Base-by-base conservation (phyloP, 2,888 invertebrate species). In the Apodemia zela region DNA sequence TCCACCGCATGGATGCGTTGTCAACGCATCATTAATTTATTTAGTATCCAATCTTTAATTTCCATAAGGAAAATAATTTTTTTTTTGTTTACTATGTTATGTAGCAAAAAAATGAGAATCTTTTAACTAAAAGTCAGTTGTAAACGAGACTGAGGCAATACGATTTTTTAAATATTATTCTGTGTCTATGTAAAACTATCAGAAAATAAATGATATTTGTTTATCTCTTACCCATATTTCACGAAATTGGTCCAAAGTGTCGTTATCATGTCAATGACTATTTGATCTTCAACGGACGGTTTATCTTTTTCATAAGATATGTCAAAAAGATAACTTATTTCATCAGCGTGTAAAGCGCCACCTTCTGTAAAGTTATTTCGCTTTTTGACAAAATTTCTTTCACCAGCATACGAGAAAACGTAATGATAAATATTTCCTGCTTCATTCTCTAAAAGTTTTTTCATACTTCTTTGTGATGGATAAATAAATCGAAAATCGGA, bases 381-480 rank as follows among this genome's bases (percentile, higher is more conserved):
- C 15, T 62, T 62, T 38, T 62, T 62, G 10, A 62, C 47, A 13
- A 45, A 62, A 58, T 62, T 62, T 18, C 62, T 62, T 21, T 42
- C 42, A 25, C 62, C 57, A 5, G 33, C 42, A 21, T 58, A 62
- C 5, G 62, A 62, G 33, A 62, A 62, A 7, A 62, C 29, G 57
- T 62, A 62, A 25, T 62, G 62, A 18, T 62, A 62, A 15, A 62
- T 21, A 7, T 15, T 59, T 2, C 11, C 13, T 2, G 47, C 59
- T 4, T 33, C 62, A 21, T 58, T 47, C 2, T 42, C 58, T 2
- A 47, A 62, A 33, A 57, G 29, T 13, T 62, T 58, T n/a, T 47
- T 15, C 21, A 58, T 38, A 62, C 45, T 62, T 11, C 18, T 59
- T 10, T 62, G 58, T 29, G 45, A 42, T 25, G 62, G 62, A 15